Conservation (phyloP, 2,797 vertebrate genomes). For the Malacoraja senta region DNA sequence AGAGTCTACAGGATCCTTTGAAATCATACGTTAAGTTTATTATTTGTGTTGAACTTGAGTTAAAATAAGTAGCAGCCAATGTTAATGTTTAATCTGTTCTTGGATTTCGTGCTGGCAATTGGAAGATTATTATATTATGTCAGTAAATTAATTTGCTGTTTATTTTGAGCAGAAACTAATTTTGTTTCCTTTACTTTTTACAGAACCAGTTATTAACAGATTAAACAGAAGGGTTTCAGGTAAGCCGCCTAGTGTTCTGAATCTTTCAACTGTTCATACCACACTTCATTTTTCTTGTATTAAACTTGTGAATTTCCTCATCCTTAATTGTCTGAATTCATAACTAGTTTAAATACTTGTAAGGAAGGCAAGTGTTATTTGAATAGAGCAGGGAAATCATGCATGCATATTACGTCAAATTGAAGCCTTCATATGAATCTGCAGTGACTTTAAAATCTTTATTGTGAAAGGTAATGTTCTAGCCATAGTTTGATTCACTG, state of each 20-base stretch:
- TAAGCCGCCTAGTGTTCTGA: slow-evolving; percentile 50
- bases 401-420: neutral
- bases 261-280: neutral
- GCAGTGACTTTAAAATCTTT: neutral
- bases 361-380: neutral
- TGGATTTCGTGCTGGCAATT: neutral
- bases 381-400: neutral
- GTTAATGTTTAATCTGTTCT: neutral
- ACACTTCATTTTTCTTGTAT: neutral
- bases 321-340: neutral
- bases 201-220: slow-evolving; percentile 83
- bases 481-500: neutral
- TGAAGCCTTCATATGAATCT: neutral
- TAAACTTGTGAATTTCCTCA: neutral
- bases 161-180: neutral
- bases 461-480: neutral
- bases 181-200: slow-evolving; percentile 47
- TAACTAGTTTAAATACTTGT: neutral
- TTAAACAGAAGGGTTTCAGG: slow-evolving; percentile 94
- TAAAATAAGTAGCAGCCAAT: neutral
- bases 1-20: neutral
- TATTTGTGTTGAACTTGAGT: no score
- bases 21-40: neutral
- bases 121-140: neutral
- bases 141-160: neutral